Evolutionary conservation across 2,797 vertebrate genomes (phyloP), one percentile per base, ranked within the genome.

Genomic region (Erpetoichthys calabaricus): DNA sequence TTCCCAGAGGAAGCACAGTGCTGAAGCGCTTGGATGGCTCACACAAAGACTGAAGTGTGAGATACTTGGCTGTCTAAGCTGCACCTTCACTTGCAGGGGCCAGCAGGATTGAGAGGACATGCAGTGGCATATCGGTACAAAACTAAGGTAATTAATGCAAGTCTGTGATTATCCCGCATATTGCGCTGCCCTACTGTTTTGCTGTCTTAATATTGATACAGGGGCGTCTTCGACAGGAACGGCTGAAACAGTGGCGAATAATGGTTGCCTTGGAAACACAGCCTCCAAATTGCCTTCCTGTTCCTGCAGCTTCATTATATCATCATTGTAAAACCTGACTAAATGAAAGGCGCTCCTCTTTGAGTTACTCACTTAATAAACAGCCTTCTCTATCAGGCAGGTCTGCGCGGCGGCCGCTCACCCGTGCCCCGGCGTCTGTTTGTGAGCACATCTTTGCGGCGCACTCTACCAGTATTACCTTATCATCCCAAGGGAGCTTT

Each of bases 201-300:
- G 3, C 47, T 47, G 5, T 51, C 9, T 47, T 58, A 45, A 58
- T 58, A 58, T 58, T 58, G 44, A 58, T 44, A 51, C 42, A 25
- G 50, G 9, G n/a, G 50, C 41, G 50, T n/a, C 3, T 5, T 25
- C 8, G 9, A 6, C 50, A n/a, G 50, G 50, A n/a, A 5, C 50
- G n/a, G 8, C 2, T 9, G 50, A n/a, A 42, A 47, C 41, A 49
- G 47, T 49, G 47, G 3, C 7, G 47, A n/a, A 41, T 42, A 42
- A 25, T 10, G 53, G 53, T 57, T 44, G 43, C 45, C 52, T 45
- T n/a, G 47, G 45, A 45, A 50, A 45, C 45, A n/a, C 9, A 47
- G 6, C 25, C 25, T 25, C 25, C 25, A 25, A 25, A 25, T 25
- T 49, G 47, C 47, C 47, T 49, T 49, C 47, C 47, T n/a, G 47